These are phyloP conservation scores for Erannis defoliaria DNA, from an alignment of 2,888 invertebrate genomes.

Conservation along the genomic window DNA sequence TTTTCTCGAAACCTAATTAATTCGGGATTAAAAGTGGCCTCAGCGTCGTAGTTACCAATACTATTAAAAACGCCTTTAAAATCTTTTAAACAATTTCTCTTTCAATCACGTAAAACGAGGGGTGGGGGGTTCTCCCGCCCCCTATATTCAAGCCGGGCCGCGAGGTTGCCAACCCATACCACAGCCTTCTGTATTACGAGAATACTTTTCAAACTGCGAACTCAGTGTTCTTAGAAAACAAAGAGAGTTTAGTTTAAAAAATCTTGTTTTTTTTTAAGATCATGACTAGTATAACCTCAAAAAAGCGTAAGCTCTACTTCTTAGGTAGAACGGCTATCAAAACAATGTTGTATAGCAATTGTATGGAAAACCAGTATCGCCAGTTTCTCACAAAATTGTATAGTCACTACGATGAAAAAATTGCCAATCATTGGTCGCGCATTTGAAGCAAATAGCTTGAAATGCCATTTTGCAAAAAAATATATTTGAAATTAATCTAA, in stretches of 20 bases:
- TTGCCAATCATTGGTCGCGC: too few species aligned
- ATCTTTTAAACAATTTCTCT: conserved; percentile 77
- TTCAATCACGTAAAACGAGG: conserved; percentile 75
- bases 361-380: too few species aligned
- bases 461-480: too few species aligned
- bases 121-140: conserved; percentile 64
- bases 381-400: too few species aligned
- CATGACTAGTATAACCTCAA: background rate
- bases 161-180: conserved; percentile 56
- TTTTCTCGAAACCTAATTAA: conserved; percentile 25
- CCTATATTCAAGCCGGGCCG: conserved; percentile 63
- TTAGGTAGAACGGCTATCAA: too few species aligned
- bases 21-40: conserved; percentile 25
- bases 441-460: too few species aligned
- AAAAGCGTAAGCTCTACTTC: too few species aligned
- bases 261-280: background rate
- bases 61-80: conserved; percentile 61
- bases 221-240: conserved; percentile 20
- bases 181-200: conserved; percentile 50
- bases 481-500: too few species aligned
- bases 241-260: conserved; percentile 2
- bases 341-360: too few species aligned
- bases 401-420: too few species aligned
- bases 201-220: conserved; percentile 30
- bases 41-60: conserved; percentile 48